Conservation (phyloP, 2,113 vertebrate species). For the Phocoena phocoena region DNA sequence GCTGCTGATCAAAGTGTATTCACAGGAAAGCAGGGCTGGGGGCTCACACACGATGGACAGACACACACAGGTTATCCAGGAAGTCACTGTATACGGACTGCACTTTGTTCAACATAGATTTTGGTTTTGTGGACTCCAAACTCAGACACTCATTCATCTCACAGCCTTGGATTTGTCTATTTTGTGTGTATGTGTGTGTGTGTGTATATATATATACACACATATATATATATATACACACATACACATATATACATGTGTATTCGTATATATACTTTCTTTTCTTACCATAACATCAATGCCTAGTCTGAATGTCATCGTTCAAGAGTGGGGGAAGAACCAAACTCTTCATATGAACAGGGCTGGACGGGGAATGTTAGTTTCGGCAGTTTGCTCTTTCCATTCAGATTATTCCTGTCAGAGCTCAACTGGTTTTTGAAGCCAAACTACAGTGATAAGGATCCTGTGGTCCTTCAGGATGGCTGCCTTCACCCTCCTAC, state of each 20-base stretch:
- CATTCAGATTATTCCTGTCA: constrained; percentile 73
- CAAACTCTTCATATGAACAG: constrained; percentile 57
- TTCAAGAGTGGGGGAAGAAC: constrained; percentile 74
- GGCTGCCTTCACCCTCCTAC: constrained; percentile 45
- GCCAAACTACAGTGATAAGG: constrained; percentile 70
- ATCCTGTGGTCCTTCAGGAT: not conserved
- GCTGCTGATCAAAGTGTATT: constrained; percentile 68
- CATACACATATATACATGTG: not conserved
- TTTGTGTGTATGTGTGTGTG: not conserved
- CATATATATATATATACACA: not conserved
- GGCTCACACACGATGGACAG: constrained; percentile 64
- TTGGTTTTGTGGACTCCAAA: constrained; percentile 86
- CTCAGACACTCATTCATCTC: not conserved
- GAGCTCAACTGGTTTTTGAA: constrained; percentile 78
- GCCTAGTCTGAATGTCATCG: constrained; percentile 68
- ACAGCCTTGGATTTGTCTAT: constrained; percentile 49
- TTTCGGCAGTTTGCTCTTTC: constrained; percentile 70
- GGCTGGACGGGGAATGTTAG: constrained; percentile 83
- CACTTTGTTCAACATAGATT: constrained; percentile 84
- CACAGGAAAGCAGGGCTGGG: constrained; percentile 61
- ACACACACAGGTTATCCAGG: constrained; percentile 77
- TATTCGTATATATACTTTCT: not conserved
- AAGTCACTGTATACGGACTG: constrained; percentile 82
- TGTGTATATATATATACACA: not conserved
- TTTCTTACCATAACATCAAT: constrained; percentile 60